Evolutionary conservation across 2,888 invertebrate genomes (phyloP).

Genomic region (Latheticus oryzae): DNA sequence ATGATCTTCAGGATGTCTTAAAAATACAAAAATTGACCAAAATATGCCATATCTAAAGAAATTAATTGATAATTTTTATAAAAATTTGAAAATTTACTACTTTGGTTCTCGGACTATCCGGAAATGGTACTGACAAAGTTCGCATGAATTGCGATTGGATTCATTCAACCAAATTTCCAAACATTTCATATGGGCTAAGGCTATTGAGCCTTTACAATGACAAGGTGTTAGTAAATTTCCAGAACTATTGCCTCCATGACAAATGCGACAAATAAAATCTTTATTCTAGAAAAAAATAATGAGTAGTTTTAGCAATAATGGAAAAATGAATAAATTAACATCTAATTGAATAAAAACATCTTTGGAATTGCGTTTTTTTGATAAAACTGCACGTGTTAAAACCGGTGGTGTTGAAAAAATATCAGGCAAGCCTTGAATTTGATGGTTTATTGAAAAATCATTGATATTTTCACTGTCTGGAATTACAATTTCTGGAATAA

Average conservation of each 20-base stretch:
- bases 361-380: neutral
- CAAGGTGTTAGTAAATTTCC: conserved; percentile 68
- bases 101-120: conserved; percentile 65
- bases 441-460: neutral
- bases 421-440: conserved; percentile 15
- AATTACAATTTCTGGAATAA: conserved; percentile 4
- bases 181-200: conserved; percentile 69
- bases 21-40: conserved; percentile 63
- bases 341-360: conserved; percentile 14
- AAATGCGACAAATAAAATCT: conserved; percentile 62
- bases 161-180: conserved; percentile 71
- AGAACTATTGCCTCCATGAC: conserved; percentile 64
- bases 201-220: conserved; percentile 69
- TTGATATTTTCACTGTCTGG: neutral
- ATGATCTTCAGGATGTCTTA: conserved; percentile 64
- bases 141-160: conserved; percentile 68
- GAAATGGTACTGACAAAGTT: conserved; percentile 70
- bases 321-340: neutral
- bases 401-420: conserved; percentile 7
- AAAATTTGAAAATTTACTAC: conserved; percentile 46
- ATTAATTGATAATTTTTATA: conserved; percentile 17
- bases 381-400: conserved; percentile 3
- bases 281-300: conserved; percentile 12
- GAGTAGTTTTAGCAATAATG: too few relatives aligned
- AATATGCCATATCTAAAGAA: conserved; percentile 55